Conservation (phyloP, 2,888 invertebrate genomes). For the Rhagium mordax region DNA sequence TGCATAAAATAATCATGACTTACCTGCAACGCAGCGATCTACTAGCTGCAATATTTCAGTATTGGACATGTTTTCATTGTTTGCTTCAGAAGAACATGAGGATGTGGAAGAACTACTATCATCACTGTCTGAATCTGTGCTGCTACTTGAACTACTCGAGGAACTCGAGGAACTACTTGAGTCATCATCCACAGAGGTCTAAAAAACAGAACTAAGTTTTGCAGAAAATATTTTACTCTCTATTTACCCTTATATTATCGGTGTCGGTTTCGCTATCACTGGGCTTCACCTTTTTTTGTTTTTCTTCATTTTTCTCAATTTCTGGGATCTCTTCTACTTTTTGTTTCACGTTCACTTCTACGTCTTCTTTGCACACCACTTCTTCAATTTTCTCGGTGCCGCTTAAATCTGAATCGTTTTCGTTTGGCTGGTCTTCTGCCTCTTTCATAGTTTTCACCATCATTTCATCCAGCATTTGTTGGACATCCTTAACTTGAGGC, state of each 20-base stretch:
- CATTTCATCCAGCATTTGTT: conserved; percentile 67
- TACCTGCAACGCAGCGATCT: conserved; percentile 65
- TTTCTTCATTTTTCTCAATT: conserved; percentile 46
- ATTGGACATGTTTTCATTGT: conserved; percentile 63
- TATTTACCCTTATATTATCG: conserved; percentile 57
- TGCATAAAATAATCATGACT: conserved; percentile 12
- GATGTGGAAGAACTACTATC: conserved; percentile 68
- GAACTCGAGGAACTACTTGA: conserved; percentile 63
- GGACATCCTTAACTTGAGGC: conserved; percentile 42
- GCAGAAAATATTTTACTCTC: background rate
- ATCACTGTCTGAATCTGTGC: conserved; percentile 71
- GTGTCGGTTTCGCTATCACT: conserved; percentile 53
- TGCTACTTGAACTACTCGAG: conserved; percentile 73
- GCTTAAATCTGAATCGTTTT: conserved; percentile 63
- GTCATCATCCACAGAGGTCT: conserved; percentile 52
- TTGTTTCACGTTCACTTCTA: conserved; percentile 23
- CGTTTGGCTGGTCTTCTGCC: conserved; percentile 55
- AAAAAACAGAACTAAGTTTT: conserved; percentile 14
- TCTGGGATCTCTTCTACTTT: conserved; percentile 35
- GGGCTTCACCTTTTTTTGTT: conserved; percentile 45
- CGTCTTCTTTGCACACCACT: conserved; percentile 45
- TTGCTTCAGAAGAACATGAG: conserved; percentile 61
- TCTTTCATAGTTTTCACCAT: conserved; percentile 70
- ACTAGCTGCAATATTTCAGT: conserved; percentile 63
- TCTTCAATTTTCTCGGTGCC: conserved; percentile 57